phyloP scores from a whole-genome alignment of 37 sponge, comb jelly and placozoan genomes.

The Petrosia ficiformis region DNA sequence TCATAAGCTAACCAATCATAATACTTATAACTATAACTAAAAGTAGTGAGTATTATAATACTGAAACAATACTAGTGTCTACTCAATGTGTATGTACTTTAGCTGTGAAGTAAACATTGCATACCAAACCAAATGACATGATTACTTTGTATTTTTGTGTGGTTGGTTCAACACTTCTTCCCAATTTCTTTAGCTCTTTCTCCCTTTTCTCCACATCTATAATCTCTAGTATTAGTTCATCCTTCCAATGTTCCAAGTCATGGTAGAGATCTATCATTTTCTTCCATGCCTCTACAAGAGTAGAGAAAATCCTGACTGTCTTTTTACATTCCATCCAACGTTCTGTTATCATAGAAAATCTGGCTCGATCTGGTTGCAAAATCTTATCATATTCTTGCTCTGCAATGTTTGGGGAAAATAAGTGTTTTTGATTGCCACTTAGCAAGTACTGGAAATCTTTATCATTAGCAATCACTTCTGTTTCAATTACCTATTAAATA shows the following conservation, averaged over 20 bases:
- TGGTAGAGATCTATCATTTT: conserved; percentile 23
- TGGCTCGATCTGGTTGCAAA: too few relatives aligned
- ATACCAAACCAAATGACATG: too few relatives aligned
- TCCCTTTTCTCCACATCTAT: too few relatives aligned
- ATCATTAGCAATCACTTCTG: conserved; percentile 11
- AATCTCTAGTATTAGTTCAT: conserved; percentile 12
- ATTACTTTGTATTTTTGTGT: not conserved
- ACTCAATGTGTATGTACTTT: too few relatives aligned
- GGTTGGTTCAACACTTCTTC: not conserved
- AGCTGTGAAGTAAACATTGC: too few relatives aligned
- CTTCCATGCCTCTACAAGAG: conserved; percentile 19
- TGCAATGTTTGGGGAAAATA: not conserved
- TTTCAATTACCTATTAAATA: conserved; percentile 3
- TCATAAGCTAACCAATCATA: too few relatives aligned
- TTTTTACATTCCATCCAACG: not conserved
- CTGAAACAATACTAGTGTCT: too few relatives aligned
- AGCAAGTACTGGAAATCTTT: not conserved
- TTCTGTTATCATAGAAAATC: not conserved
- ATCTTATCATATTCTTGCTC: not conserved
- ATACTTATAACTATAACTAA: too few relatives aligned
- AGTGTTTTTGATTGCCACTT: not conserved
- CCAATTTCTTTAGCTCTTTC: too few relatives aligned
- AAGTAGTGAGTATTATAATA: too few relatives aligned
- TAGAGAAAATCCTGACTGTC: conserved; percentile 2
- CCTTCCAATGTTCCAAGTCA: conserved; percentile 10